Evolutionary conservation across 2,113 vertebrate genomes (phyloP), one percentile per base, ranked within the genome.

Genomic region (Entomyzon cyanotis): DNA sequence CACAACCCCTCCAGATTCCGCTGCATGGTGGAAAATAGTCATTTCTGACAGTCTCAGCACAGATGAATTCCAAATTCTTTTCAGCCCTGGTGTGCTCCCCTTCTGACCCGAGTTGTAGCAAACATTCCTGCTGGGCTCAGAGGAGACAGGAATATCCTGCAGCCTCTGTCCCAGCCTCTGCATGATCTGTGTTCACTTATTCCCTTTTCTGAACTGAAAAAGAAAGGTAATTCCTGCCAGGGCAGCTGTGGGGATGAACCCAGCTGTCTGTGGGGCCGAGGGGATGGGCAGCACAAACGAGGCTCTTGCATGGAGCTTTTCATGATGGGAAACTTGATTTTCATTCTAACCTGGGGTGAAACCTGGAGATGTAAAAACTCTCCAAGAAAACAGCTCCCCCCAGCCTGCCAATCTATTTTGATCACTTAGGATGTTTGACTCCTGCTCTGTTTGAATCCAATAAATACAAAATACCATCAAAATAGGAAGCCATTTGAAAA

Each of bases 231-330:
- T 44, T 78, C 39, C 71, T 69, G 6, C 13, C 24, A 28, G 5
- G 8, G 12, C 70, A 74, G 46, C 55, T 84, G 58, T 76, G 86
- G 84, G 46, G 53, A 20, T n/a, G 20, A 30, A 64, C 60, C 42
- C 65, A 58, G 60, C 27, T 49, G 33, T 44, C 20, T 4, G 5
- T 47, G 21, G 5, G 41, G 56, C 80, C 63, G 58, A 76, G 65
- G 46, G 64, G 23, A 44, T 16, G 30, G 53, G 42, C 7, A 67
- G 30, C 30, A 35, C 2, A 18, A 49, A 65, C 0, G 0, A 58
- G 41, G 39, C 37, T n/a, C 50, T 50, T 50, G 4, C 69, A 65
- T 3, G 52, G 44, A 64, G 64, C 7, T 63, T 73, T 65, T 67
- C 0, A 0, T n/a, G 39, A 55, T 24, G 35, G n/a, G 9, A 20